These are phyloP conservation scores for Zaprionus davidi DNA, from an alignment of 1,140 invertebrate species.

Conservation along the genomic window DNA sequence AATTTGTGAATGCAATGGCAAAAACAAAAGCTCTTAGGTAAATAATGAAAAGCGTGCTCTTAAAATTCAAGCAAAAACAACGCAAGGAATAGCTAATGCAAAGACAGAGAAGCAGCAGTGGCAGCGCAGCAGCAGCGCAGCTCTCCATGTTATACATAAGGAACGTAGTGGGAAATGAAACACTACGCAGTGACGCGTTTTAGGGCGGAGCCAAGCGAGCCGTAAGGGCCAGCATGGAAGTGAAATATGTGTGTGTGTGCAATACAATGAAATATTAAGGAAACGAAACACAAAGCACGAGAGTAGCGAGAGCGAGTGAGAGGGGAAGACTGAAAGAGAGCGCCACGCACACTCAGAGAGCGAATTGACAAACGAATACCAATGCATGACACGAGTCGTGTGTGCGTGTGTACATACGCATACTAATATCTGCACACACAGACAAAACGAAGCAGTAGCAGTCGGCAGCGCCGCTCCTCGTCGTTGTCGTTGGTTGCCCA, in stretches of 20 bases:
- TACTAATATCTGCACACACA: constrained; percentile 31
- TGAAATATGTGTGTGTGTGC: constrained; percentile 54
- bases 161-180: constrained; percentile 60
- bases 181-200: constrained; percentile 54
- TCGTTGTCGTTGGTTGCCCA: constrained; percentile 37
- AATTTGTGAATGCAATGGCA: constrained; percentile 23
- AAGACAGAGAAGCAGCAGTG: constrained; percentile 40
- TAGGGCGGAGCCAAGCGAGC: constrained; percentile 54
- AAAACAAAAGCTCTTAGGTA: constrained; percentile 70
- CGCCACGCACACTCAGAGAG: constrained; percentile 50
- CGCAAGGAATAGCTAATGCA: constrained; percentile 38
- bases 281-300: constrained; percentile 48
- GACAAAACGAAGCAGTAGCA: constrained; percentile 30
- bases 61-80: constrained; percentile 44
- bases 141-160: constrained; percentile 58
- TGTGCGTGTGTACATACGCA: constrained; percentile 7
- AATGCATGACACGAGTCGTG: constrained; percentile 39
- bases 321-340: constrained; percentile 32
- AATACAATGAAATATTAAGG: constrained; percentile 62
- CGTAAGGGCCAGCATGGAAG: constrained; percentile 46
- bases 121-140: not conserved
- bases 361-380: constrained; percentile 65
- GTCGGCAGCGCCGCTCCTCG: constrained; percentile 15
- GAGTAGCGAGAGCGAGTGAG: constrained; percentile 11
- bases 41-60: constrained; percentile 66